Conservation (phyloP, 2,888 invertebrate species). For the Trisateles emortualis region DNA sequence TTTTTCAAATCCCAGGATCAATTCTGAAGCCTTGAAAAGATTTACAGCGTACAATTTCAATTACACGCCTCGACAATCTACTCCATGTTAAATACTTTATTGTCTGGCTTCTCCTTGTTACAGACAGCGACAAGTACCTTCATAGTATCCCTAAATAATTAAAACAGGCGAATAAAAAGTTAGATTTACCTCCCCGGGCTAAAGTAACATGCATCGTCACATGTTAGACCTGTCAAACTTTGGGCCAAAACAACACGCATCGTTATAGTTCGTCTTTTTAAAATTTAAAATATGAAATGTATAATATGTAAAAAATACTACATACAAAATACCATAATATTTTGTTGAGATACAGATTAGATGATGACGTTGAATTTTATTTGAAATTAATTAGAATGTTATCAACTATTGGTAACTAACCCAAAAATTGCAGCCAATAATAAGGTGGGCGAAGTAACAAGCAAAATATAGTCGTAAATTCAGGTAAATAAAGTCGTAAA, state of each 20-base stretch:
- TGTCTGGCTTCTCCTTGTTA: conserved; percentile 5
- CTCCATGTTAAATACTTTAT: conserved; percentile 10
- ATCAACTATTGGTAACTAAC: too few species aligned
- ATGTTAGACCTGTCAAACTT: background rate
- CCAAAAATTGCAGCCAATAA: too few species aligned
- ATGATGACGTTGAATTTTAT: too few species aligned
- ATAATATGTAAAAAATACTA: too few species aligned
- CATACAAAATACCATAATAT: too few species aligned
- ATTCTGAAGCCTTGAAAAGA: conserved; percentile 8
- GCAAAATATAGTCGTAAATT: too few species aligned
- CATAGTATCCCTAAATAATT: conserved; percentile 5
- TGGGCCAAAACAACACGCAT: background rate
- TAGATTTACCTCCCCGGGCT: background rate
- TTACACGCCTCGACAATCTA: conserved; percentile 3
- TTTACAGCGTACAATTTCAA: conserved; percentile 16
- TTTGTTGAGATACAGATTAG: too few species aligned
- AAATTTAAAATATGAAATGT: conserved; percentile 59
- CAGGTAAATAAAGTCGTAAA: too few species aligned
- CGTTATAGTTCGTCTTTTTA: conserved; percentile 24
- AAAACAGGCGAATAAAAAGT: conserved; percentile 5
- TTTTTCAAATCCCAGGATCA: conserved; percentile 14
- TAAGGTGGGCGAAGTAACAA: too few species aligned
- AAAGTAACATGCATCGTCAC: conserved; percentile 5
- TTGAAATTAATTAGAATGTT: too few species aligned
- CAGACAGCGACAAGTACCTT: conserved; percentile 1